These are phyloP conservation scores for Thecophora atra DNA, from an alignment of 2,888 invertebrate species.

Conservation along the genomic window DNA sequence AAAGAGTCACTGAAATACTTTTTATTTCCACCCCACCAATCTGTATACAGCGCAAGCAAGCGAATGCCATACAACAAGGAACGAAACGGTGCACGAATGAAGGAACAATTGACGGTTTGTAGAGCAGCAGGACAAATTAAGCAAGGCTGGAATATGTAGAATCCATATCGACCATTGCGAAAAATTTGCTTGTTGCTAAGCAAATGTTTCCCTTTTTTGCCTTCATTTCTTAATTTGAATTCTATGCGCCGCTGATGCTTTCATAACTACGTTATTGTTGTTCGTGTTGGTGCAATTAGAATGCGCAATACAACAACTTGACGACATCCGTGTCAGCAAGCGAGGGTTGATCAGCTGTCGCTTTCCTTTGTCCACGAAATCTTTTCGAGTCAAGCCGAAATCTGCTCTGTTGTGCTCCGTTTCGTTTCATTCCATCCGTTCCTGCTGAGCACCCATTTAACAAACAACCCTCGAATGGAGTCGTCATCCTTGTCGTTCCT, in stretches of 20 bases:
- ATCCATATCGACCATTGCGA: not conserved
- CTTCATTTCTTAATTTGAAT: not conserved
- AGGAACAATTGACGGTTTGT: not conserved
- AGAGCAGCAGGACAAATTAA: not conserved
- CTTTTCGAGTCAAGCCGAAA: not conserved
- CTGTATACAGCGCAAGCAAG: not conserved
- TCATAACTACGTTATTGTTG: constrained; percentile 20
- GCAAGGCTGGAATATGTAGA: not conserved
- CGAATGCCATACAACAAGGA: not conserved
- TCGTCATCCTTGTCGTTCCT: not conserved
- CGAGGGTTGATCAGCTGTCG: too few species aligned
- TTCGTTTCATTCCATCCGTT: too few species aligned
- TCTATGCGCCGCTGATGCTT: not conserved
- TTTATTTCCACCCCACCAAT: constrained; percentile 17
- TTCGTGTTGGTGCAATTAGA: constrained; percentile 28
- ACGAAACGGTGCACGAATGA: not conserved
- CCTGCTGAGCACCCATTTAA: not conserved
- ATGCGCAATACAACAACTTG: constrained; percentile 30
- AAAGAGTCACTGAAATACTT: not conserved
- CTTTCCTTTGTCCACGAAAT: not conserved
- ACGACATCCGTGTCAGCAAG: too few species aligned
- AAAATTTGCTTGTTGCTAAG: constrained; percentile 28
- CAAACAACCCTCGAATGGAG: not conserved
- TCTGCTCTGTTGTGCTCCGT: too few species aligned
- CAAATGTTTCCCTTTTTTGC: not conserved